Evolutionary conservation across 2,113 vertebrate genomes (phyloP).

Genomic region (Spheniscus mendiculus): DNA sequence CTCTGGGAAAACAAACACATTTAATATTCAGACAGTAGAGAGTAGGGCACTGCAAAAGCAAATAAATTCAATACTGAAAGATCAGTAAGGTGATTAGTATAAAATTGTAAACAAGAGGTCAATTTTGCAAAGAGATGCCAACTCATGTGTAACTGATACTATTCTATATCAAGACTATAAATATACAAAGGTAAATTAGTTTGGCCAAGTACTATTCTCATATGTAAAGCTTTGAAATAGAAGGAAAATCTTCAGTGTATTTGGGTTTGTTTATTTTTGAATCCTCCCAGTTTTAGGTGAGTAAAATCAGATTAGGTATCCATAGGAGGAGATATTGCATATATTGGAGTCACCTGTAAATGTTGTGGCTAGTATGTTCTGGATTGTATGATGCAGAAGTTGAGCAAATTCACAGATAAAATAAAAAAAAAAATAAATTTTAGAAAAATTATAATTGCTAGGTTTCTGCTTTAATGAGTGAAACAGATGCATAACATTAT

Average conservation of each 20-base stretch:
- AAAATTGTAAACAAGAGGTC: slow-evolving; percentile 64
- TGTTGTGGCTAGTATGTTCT: neutral
- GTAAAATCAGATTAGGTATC: neutral
- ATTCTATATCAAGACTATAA: neutral
- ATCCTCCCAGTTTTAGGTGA: neutral
- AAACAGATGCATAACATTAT: neutral
- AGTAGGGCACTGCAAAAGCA: slow-evolving; percentile 76
- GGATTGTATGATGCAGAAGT: neutral
- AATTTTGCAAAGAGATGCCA: slow-evolving; percentile 69
- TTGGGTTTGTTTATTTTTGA: neutral
- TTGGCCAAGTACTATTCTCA: neutral
- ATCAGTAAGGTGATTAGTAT: slow-evolving; percentile 67
- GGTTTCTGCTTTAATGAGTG: neutral
- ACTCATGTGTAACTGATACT: slow-evolving; percentile 28
- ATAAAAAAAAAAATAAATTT: no score
- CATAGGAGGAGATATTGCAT: neutral
- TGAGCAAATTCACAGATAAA: neutral
- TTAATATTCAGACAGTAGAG: slow-evolving; percentile 91
- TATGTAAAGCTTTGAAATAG: neutral
- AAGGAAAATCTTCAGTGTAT: neutral
- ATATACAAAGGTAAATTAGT: neutral
- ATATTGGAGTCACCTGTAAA: neutral
- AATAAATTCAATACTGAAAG: slow-evolving; percentile 77
- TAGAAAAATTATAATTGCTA: neutral
- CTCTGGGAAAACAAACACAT: slow-evolving; percentile 99